Evolutionary conservation across 2,888 invertebrate genomes (phyloP).

Genomic region (Eristalis pertinax): DNA sequence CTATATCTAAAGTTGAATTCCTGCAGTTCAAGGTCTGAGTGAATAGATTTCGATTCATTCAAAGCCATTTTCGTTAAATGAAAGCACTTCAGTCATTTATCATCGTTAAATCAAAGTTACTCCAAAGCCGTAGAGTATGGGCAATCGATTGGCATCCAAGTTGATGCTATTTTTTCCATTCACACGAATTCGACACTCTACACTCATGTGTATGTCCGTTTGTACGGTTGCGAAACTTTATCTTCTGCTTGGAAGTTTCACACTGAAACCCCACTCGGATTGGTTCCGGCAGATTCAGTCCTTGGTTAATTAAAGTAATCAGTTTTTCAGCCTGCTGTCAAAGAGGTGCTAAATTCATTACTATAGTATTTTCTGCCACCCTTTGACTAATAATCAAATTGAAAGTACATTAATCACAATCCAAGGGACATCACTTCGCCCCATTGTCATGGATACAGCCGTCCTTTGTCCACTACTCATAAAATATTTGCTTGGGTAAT

Average conservation of each 20-base stretch:
- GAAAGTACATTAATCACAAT: slow-evolving; percentile 33
- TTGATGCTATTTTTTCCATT: not conserved
- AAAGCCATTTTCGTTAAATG: not conserved
- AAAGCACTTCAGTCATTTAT: not conserved
- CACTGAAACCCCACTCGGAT: not conserved
- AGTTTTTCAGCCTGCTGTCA: not conserved
- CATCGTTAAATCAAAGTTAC: not conserved
- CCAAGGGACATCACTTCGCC: not conserved
- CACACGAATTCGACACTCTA: not conserved
- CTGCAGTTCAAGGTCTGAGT: not conserved
- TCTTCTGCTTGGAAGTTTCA: not conserved
- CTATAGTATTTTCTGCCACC: not conserved
- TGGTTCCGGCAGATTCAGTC: not conserved
- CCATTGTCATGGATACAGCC: not conserved
- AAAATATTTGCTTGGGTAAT: slow-evolving; percentile 19
- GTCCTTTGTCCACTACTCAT: slow-evolving; percentile 9
- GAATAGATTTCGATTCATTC: not conserved
- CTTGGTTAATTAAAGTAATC: not conserved
- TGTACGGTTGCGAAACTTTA: not conserved
- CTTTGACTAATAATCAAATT: not conserved
- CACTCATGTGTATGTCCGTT: not conserved
- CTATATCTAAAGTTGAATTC: not conserved
- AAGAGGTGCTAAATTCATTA: not conserved
- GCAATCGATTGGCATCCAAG: not conserved
- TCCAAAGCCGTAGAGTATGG: not conserved